Evolutionary conservation across 2,888 invertebrate genomes (phyloP).

Genomic region (Hirtodrosophila cameraria): DNA sequence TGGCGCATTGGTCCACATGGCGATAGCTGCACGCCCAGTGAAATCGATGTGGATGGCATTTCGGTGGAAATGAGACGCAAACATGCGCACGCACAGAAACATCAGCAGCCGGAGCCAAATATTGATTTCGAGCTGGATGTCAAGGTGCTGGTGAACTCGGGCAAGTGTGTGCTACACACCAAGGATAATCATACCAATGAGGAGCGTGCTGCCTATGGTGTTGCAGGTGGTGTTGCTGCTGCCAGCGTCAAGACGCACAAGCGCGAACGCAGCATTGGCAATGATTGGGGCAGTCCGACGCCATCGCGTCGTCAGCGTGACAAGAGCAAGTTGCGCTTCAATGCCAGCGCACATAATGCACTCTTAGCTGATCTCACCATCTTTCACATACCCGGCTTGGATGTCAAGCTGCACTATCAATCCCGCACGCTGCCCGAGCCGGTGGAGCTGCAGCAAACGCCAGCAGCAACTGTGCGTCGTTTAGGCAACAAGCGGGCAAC

Average conservation of each 20-base stretch:
- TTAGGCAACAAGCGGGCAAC: conserved; percentile 93
- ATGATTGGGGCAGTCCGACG: conserved; percentile 85
- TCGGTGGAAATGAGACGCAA: conserved; percentile 87
- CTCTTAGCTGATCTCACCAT: conserved; percentile 91
- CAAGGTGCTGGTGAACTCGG: conserved; percentile 97
- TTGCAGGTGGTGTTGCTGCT: conserved; percentile 29
- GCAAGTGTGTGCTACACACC: conserved; percentile 98
- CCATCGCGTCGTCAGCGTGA: conserved; percentile 83
- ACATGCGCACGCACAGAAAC: conserved; percentile 83
- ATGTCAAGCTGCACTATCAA: conserved; percentile 94
- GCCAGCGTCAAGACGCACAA: conserved; percentile 81
- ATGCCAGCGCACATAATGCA: conserved; percentile 82
- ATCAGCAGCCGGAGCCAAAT: conserved; percentile 91
- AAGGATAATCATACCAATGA: conserved; percentile 87
- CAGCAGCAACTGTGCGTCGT: conserved; percentile 83
- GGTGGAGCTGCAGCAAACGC: conserved; percentile 54
- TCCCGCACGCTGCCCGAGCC: conserved; percentile 89
- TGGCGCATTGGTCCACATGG: conserved; percentile 73
- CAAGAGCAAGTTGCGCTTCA: conserved; percentile 83
- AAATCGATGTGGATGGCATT: conserved; percentile 87
- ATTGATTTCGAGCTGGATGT: conserved; percentile 98
- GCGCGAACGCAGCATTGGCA: conserved; percentile 82
- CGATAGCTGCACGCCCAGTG: conserved; percentile 80
- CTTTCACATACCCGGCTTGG: conserved; percentile 95
- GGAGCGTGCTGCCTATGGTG: conserved; percentile 85